Evolutionary conservation across 1,140 invertebrate species (phyloP).

Genomic region (Coenobita brevimanus): DNA sequence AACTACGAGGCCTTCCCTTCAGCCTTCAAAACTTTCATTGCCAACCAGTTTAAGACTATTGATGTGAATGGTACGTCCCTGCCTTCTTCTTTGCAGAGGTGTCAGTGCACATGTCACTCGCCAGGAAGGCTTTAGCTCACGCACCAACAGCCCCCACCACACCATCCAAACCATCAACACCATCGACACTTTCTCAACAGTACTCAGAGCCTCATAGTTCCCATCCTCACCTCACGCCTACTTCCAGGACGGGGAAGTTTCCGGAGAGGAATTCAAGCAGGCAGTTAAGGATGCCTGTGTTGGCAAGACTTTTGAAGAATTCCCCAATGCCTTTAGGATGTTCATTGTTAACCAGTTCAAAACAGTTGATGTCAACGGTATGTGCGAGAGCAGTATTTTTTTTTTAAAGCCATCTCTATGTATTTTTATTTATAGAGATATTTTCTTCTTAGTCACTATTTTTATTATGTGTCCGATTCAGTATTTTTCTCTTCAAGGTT

Average conservation of each 20-base stretch:
- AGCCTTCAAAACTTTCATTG: conserved; percentile 82
- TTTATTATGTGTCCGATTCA: conserved; percentile 23
- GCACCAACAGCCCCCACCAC: not conserved
- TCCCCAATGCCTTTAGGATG: conserved; percentile 80
- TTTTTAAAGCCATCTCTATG: not conserved
- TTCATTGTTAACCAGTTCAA: conserved; percentile 89
- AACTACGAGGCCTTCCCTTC: conserved; percentile 83
- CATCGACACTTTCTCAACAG: not conserved
- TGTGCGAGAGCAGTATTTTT: conserved; percentile 36
- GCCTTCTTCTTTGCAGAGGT: conserved; percentile 20
- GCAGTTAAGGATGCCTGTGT: conserved; percentile 86
- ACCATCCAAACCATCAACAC: not conserved
- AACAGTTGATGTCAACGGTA: conserved; percentile 78
- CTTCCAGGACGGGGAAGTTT: conserved; percentile 82
- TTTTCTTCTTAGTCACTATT: conserved; percentile 16
- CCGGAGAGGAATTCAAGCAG: conserved; percentile 85
- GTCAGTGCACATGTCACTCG: conserved; percentile 32
- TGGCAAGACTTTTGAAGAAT: conserved; percentile 84
- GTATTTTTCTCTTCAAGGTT: not conserved
- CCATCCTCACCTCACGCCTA: conserved; percentile 37
- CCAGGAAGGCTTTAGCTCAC: conserved; percentile 4
- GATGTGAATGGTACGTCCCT: conserved; percentile 80
- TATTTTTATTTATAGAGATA: conserved; percentile 25
- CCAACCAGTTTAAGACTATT: conserved; percentile 85
- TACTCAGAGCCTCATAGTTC: not conserved